Evolutionary conservation across 2,888 invertebrate genomes (phyloP).

Genomic region (Trachelus troglodyta): DNA sequence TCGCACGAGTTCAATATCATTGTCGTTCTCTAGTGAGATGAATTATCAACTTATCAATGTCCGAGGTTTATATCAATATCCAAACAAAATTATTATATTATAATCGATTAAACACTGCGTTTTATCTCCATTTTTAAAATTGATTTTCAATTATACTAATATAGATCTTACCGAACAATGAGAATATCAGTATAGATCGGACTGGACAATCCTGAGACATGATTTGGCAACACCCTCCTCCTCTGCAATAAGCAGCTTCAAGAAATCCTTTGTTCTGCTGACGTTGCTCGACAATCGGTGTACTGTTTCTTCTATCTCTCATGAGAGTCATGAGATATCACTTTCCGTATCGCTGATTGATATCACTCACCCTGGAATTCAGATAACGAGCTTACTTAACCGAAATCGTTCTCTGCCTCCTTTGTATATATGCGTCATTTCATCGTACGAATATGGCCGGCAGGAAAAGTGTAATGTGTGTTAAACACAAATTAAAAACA

Average conservation of each 20-base stretch:
- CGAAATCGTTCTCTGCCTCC: neutral
- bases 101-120: neutral
- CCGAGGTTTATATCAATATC: neutral
- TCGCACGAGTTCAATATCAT: neutral
- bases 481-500: neutral
- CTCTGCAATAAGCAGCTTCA: neutral
- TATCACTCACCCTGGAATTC: neutral
- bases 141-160: neutral
- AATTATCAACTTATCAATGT: neutral
- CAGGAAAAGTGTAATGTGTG: neutral
- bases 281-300: neutral
- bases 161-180: neutral
- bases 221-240: neutral
- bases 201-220: neutral
- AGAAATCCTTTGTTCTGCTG: neutral
- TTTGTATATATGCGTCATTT: neutral
- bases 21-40: neutral
- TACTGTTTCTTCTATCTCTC: neutral
- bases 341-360: neutral
- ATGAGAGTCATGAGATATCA: neutral
- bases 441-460: neutral
- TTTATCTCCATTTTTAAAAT: neutral
- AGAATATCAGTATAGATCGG: neutral
- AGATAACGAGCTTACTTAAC: neutral
- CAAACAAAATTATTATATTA: neutral